A percentile compares a stretch with the other conserved stretches of the same genome.
phyloP scores from a whole-genome alignment of 23 tunicate genomes.

The Pegea sp. region DNA sequence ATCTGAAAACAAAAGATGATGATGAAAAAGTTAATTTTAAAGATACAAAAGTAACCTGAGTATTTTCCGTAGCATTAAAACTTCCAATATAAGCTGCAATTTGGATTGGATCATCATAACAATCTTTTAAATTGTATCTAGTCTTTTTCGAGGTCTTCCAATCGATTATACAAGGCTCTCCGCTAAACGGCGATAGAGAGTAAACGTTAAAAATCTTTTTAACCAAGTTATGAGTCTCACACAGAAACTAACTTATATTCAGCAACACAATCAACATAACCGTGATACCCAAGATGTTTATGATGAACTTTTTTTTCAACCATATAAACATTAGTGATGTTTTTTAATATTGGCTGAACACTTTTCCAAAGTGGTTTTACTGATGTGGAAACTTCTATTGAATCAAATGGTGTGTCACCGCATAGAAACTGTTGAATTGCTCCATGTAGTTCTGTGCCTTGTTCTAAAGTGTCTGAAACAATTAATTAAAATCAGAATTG shows the following conservation, averaged over 20 bases:
- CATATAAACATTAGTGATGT: constrained; percentile 8
- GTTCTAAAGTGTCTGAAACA: constrained; percentile 12
- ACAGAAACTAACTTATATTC: constrained; percentile 29
- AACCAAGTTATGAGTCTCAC: too few species aligned
- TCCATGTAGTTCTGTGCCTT: constrained; percentile 17
- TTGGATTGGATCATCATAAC: constrained; percentile 70
- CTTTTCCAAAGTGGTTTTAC: constrained; percentile 17
- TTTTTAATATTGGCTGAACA: constrained; percentile 18
- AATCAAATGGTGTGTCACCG: constrained; percentile 3
- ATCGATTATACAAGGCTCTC: constrained; percentile 28
- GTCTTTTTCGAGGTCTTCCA: constrained; percentile 56
- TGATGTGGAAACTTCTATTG: constrained; percentile 5
- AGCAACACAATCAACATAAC: constrained; percentile 56
- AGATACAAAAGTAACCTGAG: neutral
- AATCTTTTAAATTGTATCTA: constrained; percentile 14
- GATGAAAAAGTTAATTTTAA: neutral
- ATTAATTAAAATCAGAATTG: neutral
- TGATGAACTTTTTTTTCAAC: constrained; percentile 23
- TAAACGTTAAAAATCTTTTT: too few species aligned
- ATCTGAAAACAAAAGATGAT: constrained; percentile 6
- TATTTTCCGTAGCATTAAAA: constrained; percentile 5
- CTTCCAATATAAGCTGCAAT: constrained; percentile 82
- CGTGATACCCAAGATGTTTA: constrained; percentile 30
- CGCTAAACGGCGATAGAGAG: too few species aligned
- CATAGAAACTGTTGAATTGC: constrained; percentile 13